Conservation (phyloP, 2,888 invertebrate genomes). For the Andrena chrysosceles region DNA sequence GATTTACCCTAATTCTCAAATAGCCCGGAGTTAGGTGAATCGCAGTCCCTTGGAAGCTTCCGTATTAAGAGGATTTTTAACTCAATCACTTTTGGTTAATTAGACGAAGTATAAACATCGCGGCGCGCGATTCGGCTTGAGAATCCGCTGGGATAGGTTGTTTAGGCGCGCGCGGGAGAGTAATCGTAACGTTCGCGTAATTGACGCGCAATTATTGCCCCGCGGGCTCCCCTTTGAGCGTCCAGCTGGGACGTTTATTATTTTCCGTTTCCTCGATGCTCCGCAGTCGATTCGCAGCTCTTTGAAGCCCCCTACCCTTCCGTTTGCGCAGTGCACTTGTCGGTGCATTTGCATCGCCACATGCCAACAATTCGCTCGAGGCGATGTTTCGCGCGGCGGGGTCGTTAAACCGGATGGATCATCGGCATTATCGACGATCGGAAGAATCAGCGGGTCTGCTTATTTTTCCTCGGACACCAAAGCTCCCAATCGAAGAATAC, state of each 20-base stretch:
- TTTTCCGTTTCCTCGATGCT: constrained; percentile 49
- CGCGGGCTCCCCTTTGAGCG: constrained; percentile 34
- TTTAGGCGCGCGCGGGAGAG: not conserved
- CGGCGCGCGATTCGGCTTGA: not conserved
- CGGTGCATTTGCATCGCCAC: constrained; percentile 18
- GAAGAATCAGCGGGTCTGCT: constrained; percentile 21
- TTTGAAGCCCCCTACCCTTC: constrained; percentile 39
- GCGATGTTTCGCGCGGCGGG: not conserved
- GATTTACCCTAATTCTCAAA: too few relatives aligned
- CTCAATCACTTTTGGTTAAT: too few relatives aligned
- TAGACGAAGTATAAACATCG: too few relatives aligned
- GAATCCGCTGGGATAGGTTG: too few relatives aligned
- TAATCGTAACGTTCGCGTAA: constrained; percentile 30
- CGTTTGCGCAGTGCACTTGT: constrained; percentile 3
- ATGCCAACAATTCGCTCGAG: constrained; percentile 6
- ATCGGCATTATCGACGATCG: constrained; percentile 2
- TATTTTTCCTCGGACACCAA: constrained; percentile 37
- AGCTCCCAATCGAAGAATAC: constrained; percentile 33
- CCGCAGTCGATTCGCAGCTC: constrained; percentile 52
- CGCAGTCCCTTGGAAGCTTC: not conserved
- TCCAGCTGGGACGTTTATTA: constrained; percentile 57
- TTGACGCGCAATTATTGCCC: constrained; percentile 33
- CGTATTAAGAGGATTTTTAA: too few relatives aligned
- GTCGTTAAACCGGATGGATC: constrained; percentile 6
- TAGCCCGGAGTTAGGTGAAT: not conserved